Percentiles rank a stretch among this genome's conserved stretches.
phyloP scores from a whole-genome alignment of 1,140 invertebrate genomes.

The Drosophila kikkawai region DNA sequence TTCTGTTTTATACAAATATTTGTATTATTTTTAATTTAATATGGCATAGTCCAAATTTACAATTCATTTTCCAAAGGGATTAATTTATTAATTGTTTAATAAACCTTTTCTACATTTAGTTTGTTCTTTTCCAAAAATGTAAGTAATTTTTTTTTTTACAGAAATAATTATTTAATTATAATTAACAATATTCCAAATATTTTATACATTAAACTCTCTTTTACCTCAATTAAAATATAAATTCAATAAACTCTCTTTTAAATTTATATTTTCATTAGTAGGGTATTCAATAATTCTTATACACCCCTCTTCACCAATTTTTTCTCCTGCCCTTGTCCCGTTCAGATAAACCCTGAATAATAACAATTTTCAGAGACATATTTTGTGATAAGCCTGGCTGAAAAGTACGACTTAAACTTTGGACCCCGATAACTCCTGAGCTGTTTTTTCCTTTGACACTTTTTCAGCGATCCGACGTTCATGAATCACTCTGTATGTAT shows the following conservation, averaged over 20 bases:
- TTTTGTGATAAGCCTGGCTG: slow-evolving; percentile 14
- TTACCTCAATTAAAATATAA: neutral
- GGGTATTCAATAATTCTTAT: neutral
- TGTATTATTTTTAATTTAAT: too few species aligned
- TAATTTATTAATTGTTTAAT: too few species aligned
- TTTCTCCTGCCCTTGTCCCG: slow-evolving; percentile 1
- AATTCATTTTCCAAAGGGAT: too few species aligned
- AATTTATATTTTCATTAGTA: neutral
- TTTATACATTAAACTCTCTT: too few species aligned
- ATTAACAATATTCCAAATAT: too few species aligned
- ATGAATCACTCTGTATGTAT: slow-evolving; percentile 18
- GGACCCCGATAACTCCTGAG: neutral
- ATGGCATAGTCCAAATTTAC: too few species aligned
- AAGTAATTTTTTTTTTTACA: too few species aligned
- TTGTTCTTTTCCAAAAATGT: too few species aligned
- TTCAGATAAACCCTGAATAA: slow-evolving; percentile 15
- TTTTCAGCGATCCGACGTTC: slow-evolving; percentile 1
- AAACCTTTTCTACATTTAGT: too few species aligned
- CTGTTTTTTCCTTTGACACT: slow-evolving; percentile 20
- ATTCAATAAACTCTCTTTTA: neutral
- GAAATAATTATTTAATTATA: too few species aligned
- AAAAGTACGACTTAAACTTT: slow-evolving; percentile 11
- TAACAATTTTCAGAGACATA: slow-evolving; percentile 3
- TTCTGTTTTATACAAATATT: too few species aligned
- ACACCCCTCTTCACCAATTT: neutral